Percentiles rank a stretch among this genome's conserved stretches.
phyloP scores from a whole-genome alignment of 2,113 vertebrate genomes.

The Triplophysa dalaica region DNA sequence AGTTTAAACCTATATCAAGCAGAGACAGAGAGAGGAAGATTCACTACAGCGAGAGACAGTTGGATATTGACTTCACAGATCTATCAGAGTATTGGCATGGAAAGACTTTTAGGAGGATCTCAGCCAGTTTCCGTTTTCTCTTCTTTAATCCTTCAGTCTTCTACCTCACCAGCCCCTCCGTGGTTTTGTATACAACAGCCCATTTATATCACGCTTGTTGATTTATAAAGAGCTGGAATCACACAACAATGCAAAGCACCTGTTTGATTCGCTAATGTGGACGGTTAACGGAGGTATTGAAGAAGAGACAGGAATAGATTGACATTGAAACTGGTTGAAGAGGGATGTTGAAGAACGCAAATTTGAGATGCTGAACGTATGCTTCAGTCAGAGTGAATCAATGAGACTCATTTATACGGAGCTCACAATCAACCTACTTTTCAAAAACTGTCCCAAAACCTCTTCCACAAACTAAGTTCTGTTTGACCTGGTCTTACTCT shows the following conservation, averaged over 20 bases:
- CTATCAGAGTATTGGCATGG: slow-evolving; percentile 11
- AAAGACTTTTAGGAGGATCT: slow-evolving; percentile 21
- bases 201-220: slow-evolving; percentile 2
- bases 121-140: background rate
- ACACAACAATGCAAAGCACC: background rate
- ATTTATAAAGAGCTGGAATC: slow-evolving; percentile 11
- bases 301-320: slow-evolving; percentile 1
- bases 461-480: no score
- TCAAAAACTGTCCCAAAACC: background rate
- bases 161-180: background rate
- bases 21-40: background rate
- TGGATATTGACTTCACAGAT: slow-evolving; percentile 52
- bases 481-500: no score
- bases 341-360: slow-evolving; percentile 52
- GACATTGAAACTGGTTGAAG: slow-evolving; percentile 56
- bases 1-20: background rate
- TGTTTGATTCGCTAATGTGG: slow-evolving; percentile 21
- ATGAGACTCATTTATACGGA: slow-evolving; percentile 49
- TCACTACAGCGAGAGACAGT: slow-evolving; percentile 2
- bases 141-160: slow-evolving; percentile 8
- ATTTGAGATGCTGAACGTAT: slow-evolving; percentile 62
- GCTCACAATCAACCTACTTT: background rate
- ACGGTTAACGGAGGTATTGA: slow-evolving; percentile 10
- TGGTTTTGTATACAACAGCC: slow-evolving; percentile 17
- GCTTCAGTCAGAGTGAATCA: slow-evolving; percentile 60